Percentiles rank a stretch among this genome's conserved stretches.
Evolutionary conservation across 2,113 vertebrate genomes (phyloP).

Genomic region (Phylloscopus whistleri): DNA sequence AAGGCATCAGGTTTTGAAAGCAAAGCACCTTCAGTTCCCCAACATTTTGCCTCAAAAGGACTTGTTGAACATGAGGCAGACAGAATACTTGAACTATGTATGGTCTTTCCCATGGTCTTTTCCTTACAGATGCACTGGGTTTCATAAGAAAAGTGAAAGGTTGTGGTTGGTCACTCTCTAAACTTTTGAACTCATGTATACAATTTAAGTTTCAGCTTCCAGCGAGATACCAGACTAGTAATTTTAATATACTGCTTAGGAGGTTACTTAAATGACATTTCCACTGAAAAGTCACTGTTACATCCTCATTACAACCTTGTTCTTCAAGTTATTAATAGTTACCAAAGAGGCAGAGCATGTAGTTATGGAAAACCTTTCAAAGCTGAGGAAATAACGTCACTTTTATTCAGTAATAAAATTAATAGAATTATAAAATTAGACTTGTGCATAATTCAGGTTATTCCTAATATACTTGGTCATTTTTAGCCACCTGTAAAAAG

Average conservation of each 20-base stretch:
- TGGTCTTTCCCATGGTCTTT: neutral
- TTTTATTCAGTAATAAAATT: slow-evolving; percentile 27
- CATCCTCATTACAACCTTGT: neutral
- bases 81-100: neutral
- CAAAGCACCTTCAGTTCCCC: neutral
- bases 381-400: neutral
- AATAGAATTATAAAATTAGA: slow-evolving; percentile 46
- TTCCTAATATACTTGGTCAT: neutral
- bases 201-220: neutral
- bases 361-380: neutral
- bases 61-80: neutral
- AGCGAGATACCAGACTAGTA: neutral
- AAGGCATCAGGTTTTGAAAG: neutral
- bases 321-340: slow-evolving; percentile 8
- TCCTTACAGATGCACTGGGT: neutral
- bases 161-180: neutral
- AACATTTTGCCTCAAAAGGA: neutral
- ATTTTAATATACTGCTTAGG: neutral
- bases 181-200: neutral
- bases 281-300: neutral
- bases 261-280: neutral
- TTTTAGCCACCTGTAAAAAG: neutral
- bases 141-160: neutral
- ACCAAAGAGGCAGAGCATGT: neutral
- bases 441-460: slow-evolving; percentile 44